Conservation (phyloP, 2,888 invertebrate species). For the Cenopis cana region DNA sequence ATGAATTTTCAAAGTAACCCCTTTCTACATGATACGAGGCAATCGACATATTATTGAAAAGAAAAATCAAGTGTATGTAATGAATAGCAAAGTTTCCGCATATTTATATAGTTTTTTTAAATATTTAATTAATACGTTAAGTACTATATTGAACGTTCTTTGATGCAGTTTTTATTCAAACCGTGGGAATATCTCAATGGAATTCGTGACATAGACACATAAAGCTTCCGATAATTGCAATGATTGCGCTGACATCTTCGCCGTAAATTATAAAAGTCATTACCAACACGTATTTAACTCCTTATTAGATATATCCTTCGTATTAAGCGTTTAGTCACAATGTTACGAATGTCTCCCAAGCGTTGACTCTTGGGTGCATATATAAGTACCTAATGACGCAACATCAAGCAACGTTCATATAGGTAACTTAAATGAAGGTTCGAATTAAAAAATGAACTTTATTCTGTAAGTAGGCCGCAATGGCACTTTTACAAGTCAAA, state of each 20-base stretch:
- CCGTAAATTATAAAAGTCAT: conserved; percentile 31
- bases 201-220: conserved; percentile 53
- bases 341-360: neutral
- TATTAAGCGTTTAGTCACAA: neutral
- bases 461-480: too few species aligned
- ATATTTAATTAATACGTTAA: neutral
- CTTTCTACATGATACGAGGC: neutral
- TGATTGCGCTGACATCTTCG: conserved; percentile 48
- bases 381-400: too few species aligned
- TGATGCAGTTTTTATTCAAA: conserved; percentile 5
- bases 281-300: conserved; percentile 6
- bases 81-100: too few species aligned
- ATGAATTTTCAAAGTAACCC: neutral
- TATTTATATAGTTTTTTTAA: too few species aligned
- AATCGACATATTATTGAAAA: too few species aligned
- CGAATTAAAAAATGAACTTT: too few species aligned
- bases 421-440: too few species aligned
- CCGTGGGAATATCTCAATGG: conserved; percentile 30
- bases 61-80: too few species aligned
- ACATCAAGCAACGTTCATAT: too few species aligned
- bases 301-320: neutral
- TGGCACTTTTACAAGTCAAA: too few species aligned
- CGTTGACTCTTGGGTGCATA: too few species aligned
- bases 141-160: neutral
- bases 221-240: conserved; percentile 49